Evolutionary conservation across 2,888 invertebrate genomes (phyloP), one percentile per base, ranked within the genome.

Genomic region (Periphyllus acericola): DNA sequence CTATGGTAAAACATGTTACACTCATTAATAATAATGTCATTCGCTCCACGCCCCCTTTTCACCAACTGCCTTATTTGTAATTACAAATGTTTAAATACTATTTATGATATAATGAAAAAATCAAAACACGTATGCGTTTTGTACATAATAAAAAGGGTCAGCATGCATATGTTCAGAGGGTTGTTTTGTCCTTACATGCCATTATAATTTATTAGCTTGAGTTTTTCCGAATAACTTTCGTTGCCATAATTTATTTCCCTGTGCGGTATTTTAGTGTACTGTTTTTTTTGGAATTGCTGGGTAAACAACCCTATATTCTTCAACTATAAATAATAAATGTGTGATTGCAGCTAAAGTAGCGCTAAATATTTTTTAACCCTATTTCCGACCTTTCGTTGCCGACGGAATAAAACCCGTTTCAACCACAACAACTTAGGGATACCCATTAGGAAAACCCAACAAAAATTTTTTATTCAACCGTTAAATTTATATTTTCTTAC

Each of bases 291-390:
- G 46, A 76, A 78, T 52, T 78, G 32, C n/a, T 52, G 84, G 66
- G 46, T 85, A 68, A 66, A 78, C 5, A 66, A 80, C 81, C 80
- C 29, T 76, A 46, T 60, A 72, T 76, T 85, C 68, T 85, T 85
- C 66, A 68, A 85, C 84, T 85, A 78, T 85, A 85, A 85, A 85
- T 85, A 85, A 85, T 85, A 85, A 78, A 85, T 76, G 84, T 85
- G 84, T 75, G 87, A 87, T 87, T 81, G 74, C 81, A 32, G 72
- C 6, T 81, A 87, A 87, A 87, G 80, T 87, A 87, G 80, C 80
- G 80, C 87, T 87, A 87, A 87, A 87, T 87, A 87, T 74, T 81
- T 87, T 87, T 80, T 81, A 87, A 87, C 87, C 87, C 80, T 87
- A 87, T 87, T 87, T 87, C 87, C 87, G 87, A 87, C 87, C 87